Evolutionary conservation across 2,888 invertebrate genomes (phyloP).

Genomic region (Listrodromus nycthemerus): DNA sequence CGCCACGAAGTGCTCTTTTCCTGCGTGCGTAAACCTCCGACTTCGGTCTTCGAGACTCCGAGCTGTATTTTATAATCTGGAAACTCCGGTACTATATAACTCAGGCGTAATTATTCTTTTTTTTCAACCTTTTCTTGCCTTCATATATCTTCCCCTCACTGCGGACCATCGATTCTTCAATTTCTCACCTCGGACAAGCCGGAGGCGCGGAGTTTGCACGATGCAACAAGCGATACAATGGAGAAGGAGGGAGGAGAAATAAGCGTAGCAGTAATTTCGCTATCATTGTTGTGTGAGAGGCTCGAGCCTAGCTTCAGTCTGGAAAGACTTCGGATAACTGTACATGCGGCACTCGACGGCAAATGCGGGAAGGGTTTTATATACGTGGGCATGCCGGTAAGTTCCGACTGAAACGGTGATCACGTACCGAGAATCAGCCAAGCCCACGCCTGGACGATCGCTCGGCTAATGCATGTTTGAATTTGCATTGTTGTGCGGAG

Average conservation of each 20-base stretch:
- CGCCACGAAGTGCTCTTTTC: conserved; percentile 81
- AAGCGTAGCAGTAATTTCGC: conserved; percentile 6
- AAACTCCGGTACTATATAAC: not conserved
- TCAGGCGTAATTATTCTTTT: not conserved
- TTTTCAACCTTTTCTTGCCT: not conserved
- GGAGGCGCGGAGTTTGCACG: conserved; percentile 13
- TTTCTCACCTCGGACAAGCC: conserved; percentile 22
- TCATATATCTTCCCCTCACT: conserved; percentile 10
- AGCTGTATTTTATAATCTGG: conserved; percentile 24
- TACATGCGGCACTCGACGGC: not conserved
- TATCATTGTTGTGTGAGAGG: conserved; percentile 21
- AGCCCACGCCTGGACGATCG: conserved; percentile 48
- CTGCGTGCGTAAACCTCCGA: conserved; percentile 69
- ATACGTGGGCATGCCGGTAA: not conserved
- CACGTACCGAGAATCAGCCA: conserved; percentile 48
- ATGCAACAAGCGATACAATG: conserved; percentile 5
- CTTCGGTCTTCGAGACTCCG: conserved; percentile 12
- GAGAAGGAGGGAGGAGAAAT: not conserved
- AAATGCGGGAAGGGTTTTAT: not conserved
- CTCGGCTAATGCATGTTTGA: conserved; percentile 24
- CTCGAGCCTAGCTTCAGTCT: not conserved
- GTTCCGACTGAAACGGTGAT: not conserved
- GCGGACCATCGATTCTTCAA: conserved; percentile 33
- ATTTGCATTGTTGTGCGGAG: conserved; percentile 42
- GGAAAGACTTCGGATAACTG: conserved; percentile 37